Conservation (phyloP, 2,113 vertebrate species). For the Syrrhaptes paradoxus region DNA sequence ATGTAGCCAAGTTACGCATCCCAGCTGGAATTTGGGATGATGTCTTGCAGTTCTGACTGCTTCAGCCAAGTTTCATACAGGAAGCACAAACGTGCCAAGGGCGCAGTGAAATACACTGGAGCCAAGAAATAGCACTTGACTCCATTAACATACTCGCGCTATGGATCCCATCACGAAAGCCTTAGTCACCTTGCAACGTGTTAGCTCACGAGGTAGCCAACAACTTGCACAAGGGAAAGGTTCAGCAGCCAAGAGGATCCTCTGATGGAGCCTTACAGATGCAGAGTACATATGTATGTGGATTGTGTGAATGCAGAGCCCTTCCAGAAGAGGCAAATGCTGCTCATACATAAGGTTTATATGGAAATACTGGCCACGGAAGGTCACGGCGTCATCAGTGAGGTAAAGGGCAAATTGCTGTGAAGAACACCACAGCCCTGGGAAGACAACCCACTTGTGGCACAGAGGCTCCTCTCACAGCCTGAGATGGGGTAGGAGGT, state of each 20-base stretch:
- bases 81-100: neutral
- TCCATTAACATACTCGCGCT: neutral
- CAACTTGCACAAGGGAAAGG: neutral
- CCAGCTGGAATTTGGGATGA: constrained; percentile 60
- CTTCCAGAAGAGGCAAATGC: neutral
- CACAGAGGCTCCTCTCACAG: neutral
- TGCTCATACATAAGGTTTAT: neutral
- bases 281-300: neutral
- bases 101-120: neutral
- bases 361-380: neutral
- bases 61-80: constrained; percentile 37
- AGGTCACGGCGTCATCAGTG: neutral
- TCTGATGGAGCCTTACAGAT: neutral
- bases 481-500: neutral
- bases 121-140: constrained; percentile 31
- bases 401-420: neutral
- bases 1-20: constrained; percentile 55
- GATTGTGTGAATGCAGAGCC: neutral
- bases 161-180: neutral
- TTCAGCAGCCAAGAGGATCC: neutral
- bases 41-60: constrained; percentile 9
- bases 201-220: neutral
- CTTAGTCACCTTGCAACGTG: neutral
- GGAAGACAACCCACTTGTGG: neutral
- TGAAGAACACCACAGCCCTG: neutral